phyloP scores from a whole-genome alignment of 2,888 invertebrate genomes.

The Antheraea assamensis region DNA sequence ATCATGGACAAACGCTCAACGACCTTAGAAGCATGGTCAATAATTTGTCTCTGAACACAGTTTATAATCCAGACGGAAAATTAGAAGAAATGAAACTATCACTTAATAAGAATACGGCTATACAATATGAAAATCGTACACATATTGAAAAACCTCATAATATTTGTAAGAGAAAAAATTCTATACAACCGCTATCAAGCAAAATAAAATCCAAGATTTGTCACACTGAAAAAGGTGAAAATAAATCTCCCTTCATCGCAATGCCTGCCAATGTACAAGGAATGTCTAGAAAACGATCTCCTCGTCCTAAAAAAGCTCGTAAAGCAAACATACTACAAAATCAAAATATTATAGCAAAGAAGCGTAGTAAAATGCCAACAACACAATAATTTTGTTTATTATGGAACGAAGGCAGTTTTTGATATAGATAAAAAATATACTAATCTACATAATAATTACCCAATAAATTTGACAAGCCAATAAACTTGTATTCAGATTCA shows the following conservation, averaged over 20 bases:
- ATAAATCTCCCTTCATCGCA: slow-evolving; percentile 29
- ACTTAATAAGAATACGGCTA: slow-evolving; percentile 40
- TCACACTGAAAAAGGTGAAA: slow-evolving; percentile 34
- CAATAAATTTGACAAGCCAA: neutral
- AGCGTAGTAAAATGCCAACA: slow-evolving; percentile 29
- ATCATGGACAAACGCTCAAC: slow-evolving; percentile 56
- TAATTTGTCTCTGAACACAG: slow-evolving; percentile 45
- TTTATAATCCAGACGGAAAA: slow-evolving; percentile 35
- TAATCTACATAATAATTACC: neutral
- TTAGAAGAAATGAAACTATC: slow-evolving; percentile 32
- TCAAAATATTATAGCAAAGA: slow-evolving; percentile 42
- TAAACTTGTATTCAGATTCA: neutral
- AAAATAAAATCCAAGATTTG: slow-evolving; percentile 45
- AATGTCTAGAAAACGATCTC: slow-evolving; percentile 17
- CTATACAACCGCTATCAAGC: slow-evolving; percentile 35
- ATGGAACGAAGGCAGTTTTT: neutral
- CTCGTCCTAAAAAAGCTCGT: slow-evolving; percentile 43
- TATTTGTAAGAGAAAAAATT: slow-evolving; percentile 36
- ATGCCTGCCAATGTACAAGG: slow-evolving; percentile 27
- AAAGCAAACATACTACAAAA: slow-evolving; percentile 42
- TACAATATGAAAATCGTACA: slow-evolving; percentile 41
- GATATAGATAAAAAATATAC: neutral
- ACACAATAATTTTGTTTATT: neutral
- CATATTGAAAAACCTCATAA: slow-evolving; percentile 30
- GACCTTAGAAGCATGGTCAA: slow-evolving; percentile 57